These are phyloP conservation scores for Thecophora atra DNA, from an alignment of 2,888 invertebrate species.

Conservation along the genomic window DNA sequence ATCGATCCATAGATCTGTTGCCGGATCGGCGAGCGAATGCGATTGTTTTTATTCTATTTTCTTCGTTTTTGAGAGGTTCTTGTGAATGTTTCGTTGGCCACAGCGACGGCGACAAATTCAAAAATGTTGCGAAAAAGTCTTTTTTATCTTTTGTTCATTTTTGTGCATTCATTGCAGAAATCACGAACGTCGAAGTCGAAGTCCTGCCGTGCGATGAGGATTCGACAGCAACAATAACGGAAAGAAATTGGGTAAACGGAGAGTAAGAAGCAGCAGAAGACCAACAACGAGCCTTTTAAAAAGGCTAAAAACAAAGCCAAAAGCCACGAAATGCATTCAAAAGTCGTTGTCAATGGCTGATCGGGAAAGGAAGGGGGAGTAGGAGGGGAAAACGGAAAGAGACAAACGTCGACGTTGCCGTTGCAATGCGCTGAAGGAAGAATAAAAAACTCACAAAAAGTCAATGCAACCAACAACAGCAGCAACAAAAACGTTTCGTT, in stretches of 20 bases:
- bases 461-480: conserved; percentile 18
- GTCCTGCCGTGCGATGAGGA: conserved; percentile 23
- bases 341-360: conserved; percentile 53
- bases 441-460: too few relatives aligned
- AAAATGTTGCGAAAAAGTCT: conserved; percentile 19
- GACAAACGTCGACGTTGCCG: conserved; percentile 28
- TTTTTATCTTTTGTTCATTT: not conserved
- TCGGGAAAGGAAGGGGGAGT: conserved; percentile 18
- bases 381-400: conserved; percentile 12
- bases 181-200: conserved; percentile 28
- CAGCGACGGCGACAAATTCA: conserved; percentile 23
- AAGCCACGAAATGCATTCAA: conserved; percentile 63
- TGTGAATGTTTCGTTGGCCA: conserved; percentile 15
- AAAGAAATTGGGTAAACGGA: not conserved
- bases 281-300: conserved; percentile 34
- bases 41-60: not conserved
- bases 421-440: too few relatives aligned
- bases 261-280: conserved; percentile 11
- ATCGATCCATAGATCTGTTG: not conserved
- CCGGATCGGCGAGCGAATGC: too few relatives aligned
- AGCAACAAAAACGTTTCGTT: conserved; percentile 50
- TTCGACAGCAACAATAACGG: conserved; percentile 7
- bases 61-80: not conserved
- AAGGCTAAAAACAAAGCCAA: conserved; percentile 42
- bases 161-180: conserved; percentile 28